These are phyloP conservation scores for Peromyscus eremicus DNA, from an alignment of 2,797 vertebrate genomes.

Conservation along the genomic window DNA sequence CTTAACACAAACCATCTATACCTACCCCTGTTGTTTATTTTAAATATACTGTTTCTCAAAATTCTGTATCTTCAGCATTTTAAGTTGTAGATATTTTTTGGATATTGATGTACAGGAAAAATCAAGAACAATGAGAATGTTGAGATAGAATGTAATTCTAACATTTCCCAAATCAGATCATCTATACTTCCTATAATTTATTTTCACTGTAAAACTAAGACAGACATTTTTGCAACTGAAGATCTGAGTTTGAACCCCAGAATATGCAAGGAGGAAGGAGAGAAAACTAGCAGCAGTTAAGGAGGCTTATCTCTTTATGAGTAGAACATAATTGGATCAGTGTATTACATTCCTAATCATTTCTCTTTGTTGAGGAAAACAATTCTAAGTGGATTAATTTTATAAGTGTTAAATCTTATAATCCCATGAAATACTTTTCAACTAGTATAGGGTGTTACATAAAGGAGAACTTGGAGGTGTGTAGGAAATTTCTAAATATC, in stretches of 20 bases:
- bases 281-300: conserved; percentile 5
- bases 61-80: background rate
- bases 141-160: background rate
- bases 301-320: background rate
- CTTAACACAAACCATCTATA: background rate
- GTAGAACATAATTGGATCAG: background rate
- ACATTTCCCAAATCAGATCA: background rate
- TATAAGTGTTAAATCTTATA: background rate
- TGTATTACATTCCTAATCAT: background rate
- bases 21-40: background rate
- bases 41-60: background rate
- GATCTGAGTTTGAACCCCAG: background rate
- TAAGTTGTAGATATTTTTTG: background rate
- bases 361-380: background rate
- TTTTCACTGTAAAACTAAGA: background rate
- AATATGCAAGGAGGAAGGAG: background rate
- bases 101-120: background rate
- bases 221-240: background rate
- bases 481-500: background rate
- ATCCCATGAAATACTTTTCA: background rate
- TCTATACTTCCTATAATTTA: background rate
- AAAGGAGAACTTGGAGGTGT: background rate
- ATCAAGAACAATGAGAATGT: background rate
- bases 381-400: conserved; percentile 27
- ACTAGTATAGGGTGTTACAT: background rate